Base-by-base conservation (phyloP, 2,113 vertebrate species). In the Brachyhypopomus occidentalis region DNA sequence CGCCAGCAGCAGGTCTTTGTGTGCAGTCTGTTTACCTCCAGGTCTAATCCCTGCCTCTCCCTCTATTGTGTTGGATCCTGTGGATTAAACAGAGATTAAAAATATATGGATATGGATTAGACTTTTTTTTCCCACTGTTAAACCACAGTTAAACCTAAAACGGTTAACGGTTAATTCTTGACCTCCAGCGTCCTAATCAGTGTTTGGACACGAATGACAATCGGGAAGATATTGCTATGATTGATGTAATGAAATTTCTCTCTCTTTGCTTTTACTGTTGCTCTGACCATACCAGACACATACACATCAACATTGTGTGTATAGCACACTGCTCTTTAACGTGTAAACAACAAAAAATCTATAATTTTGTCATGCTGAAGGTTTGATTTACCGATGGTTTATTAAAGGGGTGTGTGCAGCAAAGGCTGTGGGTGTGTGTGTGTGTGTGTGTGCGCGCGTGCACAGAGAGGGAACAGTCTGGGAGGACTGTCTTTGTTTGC, bases 401-500 rank as follows among this genome's bases (percentile, higher is more conserved):
- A 25, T 34, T 48, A 69, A 67, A 80, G 72, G 77, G 72, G 82
- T 79, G 77, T 83, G 82, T 79, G 59, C 82, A 48, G n/a, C 38
- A 78, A 27, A 17, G 81, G 59, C 75, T 85, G 25, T 82, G 79
- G 62, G 34, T 79, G 78, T 83, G 78, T 77, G 78, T 80, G 80
- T 80, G 80, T 80, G 55, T 52, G 63, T 75, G 77, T 55, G 84
- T 62, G 60, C 84, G 72, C 48, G 73, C 12, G 45, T 14, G 45
- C 12, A 14, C 45, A 52, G 9, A 52, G 45, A 52, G 45, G 45
- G 45, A 63, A 81, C 52, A 75, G 48, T 84, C 80, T 76, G 48
- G 63, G 77, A 84, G 80, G 84, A 73, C 72, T 64, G 90, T 86
- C 94, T 95, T 96, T 96, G 95, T 96, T 95, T 95, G 87, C 86